Evolutionary conservation across 2,888 invertebrate species (phyloP), one percentile per base, ranked within the genome.

Genomic region (Phengaris alcon): DNA sequence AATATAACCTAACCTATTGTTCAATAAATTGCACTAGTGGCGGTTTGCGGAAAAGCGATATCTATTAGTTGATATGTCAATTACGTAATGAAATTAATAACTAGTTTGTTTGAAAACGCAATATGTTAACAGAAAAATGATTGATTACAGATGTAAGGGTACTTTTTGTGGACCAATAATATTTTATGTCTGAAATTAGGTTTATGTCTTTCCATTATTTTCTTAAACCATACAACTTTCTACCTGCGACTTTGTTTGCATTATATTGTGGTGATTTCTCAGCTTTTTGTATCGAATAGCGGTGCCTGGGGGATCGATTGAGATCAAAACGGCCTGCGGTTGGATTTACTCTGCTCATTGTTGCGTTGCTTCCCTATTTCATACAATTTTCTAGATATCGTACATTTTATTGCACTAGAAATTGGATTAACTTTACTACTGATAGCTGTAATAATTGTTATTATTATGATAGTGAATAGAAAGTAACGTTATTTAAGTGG

Each of bases 241-340:
- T 84, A 87, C 85, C 86, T 82, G 85, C 85, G 85, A 86, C 84
- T 87, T 88, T 87, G 82, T 89, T 89, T 87, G 86, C 83, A 84
- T 83, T 83, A 84, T 84, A 86, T 85, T 84, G 84, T 83, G 83
- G 85, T 82, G 86, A 84, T 86, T 85, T 83, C 84, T 83, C 82
- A 80, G 84, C 82, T 88, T 89, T 89, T 89, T 88, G 87, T 83
- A 84, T 83, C 84, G 84, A 81, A 77, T 84, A 86, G 85, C 85
- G 86, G 84, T 77, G 81, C 84, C 81, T 80, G 82, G 80, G 83
- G 86, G 77, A 70, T 75, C 78, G 79, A 77, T 76, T 74, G 77
- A 75, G 77, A 74, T 74, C 76, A 77, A 74, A 75, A 55, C 76
- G 69, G 74, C 70, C 75, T 77, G 79, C 74, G 80, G 80, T 79